Evolutionary conservation across 2,797 vertebrate genomes (phyloP).

Genomic region (Sebastes dallii): DNA sequence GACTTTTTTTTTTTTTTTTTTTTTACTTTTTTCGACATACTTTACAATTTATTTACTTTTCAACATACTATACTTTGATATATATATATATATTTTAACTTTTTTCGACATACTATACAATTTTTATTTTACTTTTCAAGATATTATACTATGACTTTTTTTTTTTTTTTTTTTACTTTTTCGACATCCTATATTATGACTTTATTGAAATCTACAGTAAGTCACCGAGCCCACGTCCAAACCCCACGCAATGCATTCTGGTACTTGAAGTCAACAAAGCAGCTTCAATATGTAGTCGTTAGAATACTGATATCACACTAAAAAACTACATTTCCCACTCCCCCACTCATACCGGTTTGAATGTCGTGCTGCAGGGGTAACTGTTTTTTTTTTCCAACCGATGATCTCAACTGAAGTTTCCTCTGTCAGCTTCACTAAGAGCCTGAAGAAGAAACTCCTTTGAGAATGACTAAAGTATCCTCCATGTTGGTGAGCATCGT

Average conservation of each 20-base stretch:
- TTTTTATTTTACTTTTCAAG: too few species aligned
- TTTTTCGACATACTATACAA: too few species aligned
- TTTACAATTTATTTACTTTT: too few species aligned
- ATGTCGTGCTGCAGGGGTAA: conserved; percentile 56
- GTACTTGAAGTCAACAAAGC: conserved; percentile 55
- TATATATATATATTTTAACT: too few species aligned
- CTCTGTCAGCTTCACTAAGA: conserved; percentile 57
- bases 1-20: too few species aligned
- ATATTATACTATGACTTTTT: too few species aligned
- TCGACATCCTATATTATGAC: too few species aligned
- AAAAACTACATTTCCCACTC: conserved; percentile 81
- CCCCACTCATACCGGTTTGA: conserved; percentile 38
- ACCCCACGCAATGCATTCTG: conserved; percentile 58
- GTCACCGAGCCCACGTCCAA: neutral
- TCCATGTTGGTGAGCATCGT: neutral
- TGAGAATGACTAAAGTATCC: conserved; percentile 53
- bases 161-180: conserved; percentile 18
- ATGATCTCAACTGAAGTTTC: conserved; percentile 78
- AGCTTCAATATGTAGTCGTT: too few species aligned
- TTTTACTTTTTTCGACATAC: too few species aligned
- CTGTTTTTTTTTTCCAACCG: conserved; percentile 56
- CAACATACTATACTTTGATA: too few species aligned
- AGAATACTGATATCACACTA: fast-evolving
- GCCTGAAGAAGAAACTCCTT: conserved; percentile 41
- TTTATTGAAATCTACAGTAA: neutral